These are phyloP conservation scores for Brevimyrus niger DNA, from an alignment of 2,113 vertebrate genomes.

Conservation along the genomic window DNA sequence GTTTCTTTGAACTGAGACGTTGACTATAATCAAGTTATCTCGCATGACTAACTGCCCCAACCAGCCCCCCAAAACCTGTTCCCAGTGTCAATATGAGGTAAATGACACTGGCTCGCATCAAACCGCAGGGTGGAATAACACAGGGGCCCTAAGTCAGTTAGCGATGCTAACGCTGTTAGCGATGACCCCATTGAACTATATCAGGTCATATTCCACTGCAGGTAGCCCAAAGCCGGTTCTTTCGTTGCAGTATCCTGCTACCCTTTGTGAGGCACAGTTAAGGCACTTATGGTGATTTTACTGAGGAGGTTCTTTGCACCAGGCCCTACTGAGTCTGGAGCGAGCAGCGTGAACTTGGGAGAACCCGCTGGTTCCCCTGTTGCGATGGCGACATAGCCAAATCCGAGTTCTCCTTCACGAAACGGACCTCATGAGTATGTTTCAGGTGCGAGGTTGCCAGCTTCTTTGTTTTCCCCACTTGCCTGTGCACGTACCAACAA, in stretches of 20 bases:
- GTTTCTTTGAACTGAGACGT: not conserved
- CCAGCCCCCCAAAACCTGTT: not conserved
- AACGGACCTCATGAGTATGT: not conserved
- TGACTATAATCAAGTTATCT: not conserved
- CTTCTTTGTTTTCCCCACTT: not conserved
- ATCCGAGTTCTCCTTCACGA: not conserved
- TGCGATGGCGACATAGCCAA: not conserved
- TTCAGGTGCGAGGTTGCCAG: not conserved
- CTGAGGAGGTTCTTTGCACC: not conserved
- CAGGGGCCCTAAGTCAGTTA: not conserved
- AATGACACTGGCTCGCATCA: not conserved
- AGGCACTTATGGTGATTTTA: not conserved
- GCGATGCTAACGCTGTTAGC: not conserved
- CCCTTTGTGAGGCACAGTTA: not conserved
- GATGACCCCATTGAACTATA: not conserved
- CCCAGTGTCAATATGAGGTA: slow-evolving; percentile 2
- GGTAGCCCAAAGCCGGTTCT: not conserved
- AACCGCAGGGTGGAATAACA: not conserved
- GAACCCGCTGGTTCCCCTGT: not conserved
- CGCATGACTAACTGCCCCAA: not conserved
- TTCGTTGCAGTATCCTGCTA: not conserved
- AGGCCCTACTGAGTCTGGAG: not conserved
- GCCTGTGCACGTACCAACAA: not conserved
- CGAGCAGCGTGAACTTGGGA: not conserved
- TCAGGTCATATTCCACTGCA: not conserved